Conservation (phyloP, 2,888 invertebrate species). For the Elmis aenea region DNA sequence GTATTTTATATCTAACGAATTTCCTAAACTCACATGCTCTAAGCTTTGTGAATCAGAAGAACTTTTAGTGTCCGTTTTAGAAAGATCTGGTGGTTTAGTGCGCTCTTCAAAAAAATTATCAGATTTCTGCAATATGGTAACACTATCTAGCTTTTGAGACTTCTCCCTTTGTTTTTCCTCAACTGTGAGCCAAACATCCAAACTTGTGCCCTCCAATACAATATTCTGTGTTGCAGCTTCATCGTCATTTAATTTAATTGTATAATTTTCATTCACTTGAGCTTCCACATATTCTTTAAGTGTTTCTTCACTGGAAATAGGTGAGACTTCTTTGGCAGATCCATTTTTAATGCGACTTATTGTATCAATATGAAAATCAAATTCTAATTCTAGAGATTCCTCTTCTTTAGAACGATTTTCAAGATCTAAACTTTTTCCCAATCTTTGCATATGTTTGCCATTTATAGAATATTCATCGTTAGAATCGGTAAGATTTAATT, state of each 20-base stretch:
- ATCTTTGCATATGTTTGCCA: conserved; percentile 37
- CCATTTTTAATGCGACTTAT: conserved; percentile 23
- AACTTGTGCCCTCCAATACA: conserved; percentile 45
- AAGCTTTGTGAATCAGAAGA: conserved; percentile 44
- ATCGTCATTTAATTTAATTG: too few species aligned
- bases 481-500: conserved; percentile 55
- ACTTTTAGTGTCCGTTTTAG: conserved; percentile 41
- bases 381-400: conserved; percentile 32
- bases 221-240: conserved; percentile 35
- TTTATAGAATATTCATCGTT: conserved; percentile 29
- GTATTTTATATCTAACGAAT: conserved; percentile 45
- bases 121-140: conserved; percentile 41
- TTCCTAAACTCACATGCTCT: conserved; percentile 42
- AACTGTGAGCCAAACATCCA: conserved; percentile 47
- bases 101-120: conserved; percentile 46
- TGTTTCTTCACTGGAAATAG: conserved; percentile 49
- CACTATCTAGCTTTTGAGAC: conserved; percentile 35
- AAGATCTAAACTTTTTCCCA: conserved; percentile 46
- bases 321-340: conserved; percentile 36
- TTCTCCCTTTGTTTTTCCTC: conserved; percentile 41
- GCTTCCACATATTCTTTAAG: conserved; percentile 49
- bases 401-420: conserved; percentile 38
- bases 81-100: conserved; percentile 43
- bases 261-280: conserved; percentile 17
- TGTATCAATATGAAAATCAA: conserved; percentile 41